phyloP scores from a whole-genome alignment of 2,888 invertebrate genomes.

The Dendrolimus houi region DNA sequence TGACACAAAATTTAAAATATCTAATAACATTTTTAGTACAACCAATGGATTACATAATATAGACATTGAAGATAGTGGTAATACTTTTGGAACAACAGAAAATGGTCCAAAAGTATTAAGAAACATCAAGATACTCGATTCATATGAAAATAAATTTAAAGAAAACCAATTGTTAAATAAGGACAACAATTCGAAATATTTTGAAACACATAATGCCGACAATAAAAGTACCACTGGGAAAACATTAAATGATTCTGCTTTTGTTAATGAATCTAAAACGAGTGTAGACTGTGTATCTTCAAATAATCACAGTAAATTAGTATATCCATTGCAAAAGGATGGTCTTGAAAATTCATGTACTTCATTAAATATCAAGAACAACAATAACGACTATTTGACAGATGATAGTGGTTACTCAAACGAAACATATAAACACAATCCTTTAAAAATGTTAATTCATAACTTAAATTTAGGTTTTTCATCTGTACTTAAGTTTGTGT shows the following conservation, averaged over 20 bases:
- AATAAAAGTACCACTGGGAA: background rate
- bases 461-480: conserved; percentile 19
- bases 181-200: too few species aligned
- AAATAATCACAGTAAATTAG: too few species aligned
- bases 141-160: conserved; percentile 19
- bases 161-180: background rate
- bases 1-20: too few species aligned
- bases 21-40: too few species aligned
- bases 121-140: conserved; percentile 15
- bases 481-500: conserved; percentile 35
- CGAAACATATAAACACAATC: background rate
- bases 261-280: too few species aligned
- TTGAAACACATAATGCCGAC: too few species aligned
- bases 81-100: conserved; percentile 5
- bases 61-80: background rate
- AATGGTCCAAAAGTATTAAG: conserved; percentile 18
- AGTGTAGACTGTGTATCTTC: too few species aligned
- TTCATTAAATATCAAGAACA: too few species aligned
- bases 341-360: too few species aligned
- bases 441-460: background rate
- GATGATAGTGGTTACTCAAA: background rate
- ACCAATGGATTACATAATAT: too few species aligned
- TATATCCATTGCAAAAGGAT: too few species aligned
- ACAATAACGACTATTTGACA: background rate
- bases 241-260: too few species aligned